Percentiles rank a stretch among this genome's conserved stretches.
Conservation (phyloP, 2,113 vertebrate species). For the Cochlearius cochlearius region DNA sequence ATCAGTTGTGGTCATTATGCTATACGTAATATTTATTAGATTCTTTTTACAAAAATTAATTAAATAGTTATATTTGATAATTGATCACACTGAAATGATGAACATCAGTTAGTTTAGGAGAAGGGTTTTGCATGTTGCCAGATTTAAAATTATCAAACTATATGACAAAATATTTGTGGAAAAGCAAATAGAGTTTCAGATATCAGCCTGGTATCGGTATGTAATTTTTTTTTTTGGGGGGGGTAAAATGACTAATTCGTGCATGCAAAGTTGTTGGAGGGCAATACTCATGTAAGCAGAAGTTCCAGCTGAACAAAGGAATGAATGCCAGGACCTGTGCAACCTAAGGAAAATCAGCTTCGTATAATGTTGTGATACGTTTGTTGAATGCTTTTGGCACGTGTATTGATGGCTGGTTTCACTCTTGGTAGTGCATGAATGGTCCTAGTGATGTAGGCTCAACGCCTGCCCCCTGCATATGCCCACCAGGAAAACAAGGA, state of each 20-base stretch:
- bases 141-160: neutral
- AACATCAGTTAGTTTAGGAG: neutral
- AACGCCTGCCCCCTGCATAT: constrained; percentile 85
- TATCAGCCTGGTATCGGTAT: neutral
- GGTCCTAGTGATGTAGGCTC: constrained; percentile 83
- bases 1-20: neutral
- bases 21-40: neutral
- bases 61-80: neutral
- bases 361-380: accelerated
- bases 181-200: neutral
- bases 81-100: neutral
- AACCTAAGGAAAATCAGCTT: neutral
- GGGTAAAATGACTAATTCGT: neutral
- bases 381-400: neutral
- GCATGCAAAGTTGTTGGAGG: neutral
- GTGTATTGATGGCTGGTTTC: neutral
- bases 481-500: constrained; percentile 88
- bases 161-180: neutral
- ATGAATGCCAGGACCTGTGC: neutral
- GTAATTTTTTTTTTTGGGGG: neutral
- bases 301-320: neutral
- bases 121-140: neutral
- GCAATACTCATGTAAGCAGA: neutral
- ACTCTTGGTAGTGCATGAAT: constrained; percentile 83
- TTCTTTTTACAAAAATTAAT: neutral